Conservation (phyloP, 2,888 invertebrate genomes). For the Mimachlamys varia region DNA sequence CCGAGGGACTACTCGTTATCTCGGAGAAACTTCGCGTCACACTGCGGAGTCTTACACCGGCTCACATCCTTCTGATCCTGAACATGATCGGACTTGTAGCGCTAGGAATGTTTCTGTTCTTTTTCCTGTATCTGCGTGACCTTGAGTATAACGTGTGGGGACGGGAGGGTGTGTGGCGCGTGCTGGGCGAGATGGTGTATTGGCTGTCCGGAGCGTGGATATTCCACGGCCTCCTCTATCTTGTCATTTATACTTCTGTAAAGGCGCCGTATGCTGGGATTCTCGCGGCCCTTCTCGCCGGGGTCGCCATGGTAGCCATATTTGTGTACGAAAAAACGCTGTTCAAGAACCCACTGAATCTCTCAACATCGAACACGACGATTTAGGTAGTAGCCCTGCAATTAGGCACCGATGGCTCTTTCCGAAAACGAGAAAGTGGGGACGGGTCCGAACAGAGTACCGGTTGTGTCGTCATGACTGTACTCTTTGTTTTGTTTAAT, state of each 20-base stretch:
- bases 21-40: slow-evolving; percentile 51
- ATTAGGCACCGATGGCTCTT: background rate
- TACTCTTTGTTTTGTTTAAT: too few species aligned
- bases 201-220: slow-evolving; percentile 58
- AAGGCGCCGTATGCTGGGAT: slow-evolving; percentile 52
- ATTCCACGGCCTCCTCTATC: slow-evolving; percentile 49
- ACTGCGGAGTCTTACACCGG: slow-evolving; percentile 55
- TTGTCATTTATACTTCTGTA: slow-evolving; percentile 51
- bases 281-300: slow-evolving; percentile 41
- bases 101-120: slow-evolving; percentile 49
- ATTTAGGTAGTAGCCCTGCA: background rate
- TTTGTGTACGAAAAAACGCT: background rate
- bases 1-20: slow-evolving; percentile 53
- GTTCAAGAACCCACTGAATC: background rate
- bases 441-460: too few species aligned
- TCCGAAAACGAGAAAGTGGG: too few species aligned
- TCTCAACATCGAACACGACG: background rate
- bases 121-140: slow-evolving; percentile 54
- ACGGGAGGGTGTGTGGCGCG: slow-evolving; percentile 50
- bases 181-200: slow-evolving; percentile 52
- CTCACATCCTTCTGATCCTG: slow-evolving; percentile 56
- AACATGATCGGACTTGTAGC: slow-evolving; percentile 52
- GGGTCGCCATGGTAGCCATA: background rate
- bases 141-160: slow-evolving; percentile 60
- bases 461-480: too few species aligned